A percentile compares a stretch with the other conserved stretches of the same genome.
Evolutionary conservation across 2,113 vertebrate species (phyloP).

Genomic region (Atlantisia rogersi): DNA sequence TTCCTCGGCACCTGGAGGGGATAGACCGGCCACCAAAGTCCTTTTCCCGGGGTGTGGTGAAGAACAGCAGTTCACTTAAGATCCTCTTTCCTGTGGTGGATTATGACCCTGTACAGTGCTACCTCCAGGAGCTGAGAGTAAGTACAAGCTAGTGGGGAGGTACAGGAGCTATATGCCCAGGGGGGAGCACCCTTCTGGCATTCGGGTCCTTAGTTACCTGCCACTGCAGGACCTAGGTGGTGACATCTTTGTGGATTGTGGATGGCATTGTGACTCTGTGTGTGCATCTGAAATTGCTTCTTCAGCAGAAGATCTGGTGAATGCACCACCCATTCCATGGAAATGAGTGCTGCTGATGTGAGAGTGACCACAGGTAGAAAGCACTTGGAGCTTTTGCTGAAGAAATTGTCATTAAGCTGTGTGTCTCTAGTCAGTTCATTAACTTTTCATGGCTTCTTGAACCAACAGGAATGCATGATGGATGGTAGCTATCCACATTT

Average conservation of each 20-base stretch:
- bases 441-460: neutral
- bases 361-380: neutral
- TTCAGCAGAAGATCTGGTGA: neutral
- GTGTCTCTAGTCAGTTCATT: neutral
- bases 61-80: neutral
- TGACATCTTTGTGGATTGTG: neutral
- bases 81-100: conserved; percentile 87
- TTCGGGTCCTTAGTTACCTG: neutral
- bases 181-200: neutral
- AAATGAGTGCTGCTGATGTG: neutral
- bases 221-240: rapidly evolving
- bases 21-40: conserved; percentile 81
- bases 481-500: neutral
- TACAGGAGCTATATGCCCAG: too few species aligned
- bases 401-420: neutral
- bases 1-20: conserved; percentile 83
- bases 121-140: conserved; percentile 89
- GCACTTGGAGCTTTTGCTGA: neutral
- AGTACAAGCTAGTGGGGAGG: neutral
- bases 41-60: conserved; percentile 78
- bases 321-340: neutral
- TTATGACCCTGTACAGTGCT: conserved; percentile 88
- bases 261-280: neutral
- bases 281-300: neutral
- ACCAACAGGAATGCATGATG: rapidly evolving